Evolutionary conservation across 2,113 vertebrate genomes (phyloP), one percentile per base, ranked within the genome.

Genomic region (Serinus canaria): DNA sequence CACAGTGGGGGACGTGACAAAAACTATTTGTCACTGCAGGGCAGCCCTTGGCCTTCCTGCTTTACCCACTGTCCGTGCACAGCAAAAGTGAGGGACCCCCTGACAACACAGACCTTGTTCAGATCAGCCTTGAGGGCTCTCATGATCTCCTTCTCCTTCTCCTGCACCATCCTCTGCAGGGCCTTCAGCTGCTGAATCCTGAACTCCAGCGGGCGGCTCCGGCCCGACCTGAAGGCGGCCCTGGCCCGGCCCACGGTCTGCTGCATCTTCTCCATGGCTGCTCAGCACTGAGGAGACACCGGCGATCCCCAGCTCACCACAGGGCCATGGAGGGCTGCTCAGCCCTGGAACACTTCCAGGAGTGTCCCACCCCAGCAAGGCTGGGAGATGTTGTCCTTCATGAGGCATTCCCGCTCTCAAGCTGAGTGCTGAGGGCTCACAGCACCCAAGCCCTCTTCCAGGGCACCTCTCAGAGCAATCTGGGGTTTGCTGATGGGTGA

Each of bases 401-500:
- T 60, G 78, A 68, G 46, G 46, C 41, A 35, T 10, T 68, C 24
- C 52, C n/a, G 4, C 15, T 47, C 30, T 41, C 5, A 1, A 1
- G 25, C 15, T 2, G 6, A 19, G n/a, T 9, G 39, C 66, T 64
- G 20, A 8, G 67, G 30, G 41, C 43, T 49, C 58, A 17, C 56
- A 30, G 15, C 13, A 31, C 7, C 28, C 2, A 1, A n/a, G 20
- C 11, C 33, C 37, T 0, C 0, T 28, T 19, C 41, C 21, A 7
- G 13, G 55, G 30, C 47, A 23, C 8, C 39, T 55, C 56, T 50
- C 66, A 7, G 1, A 8, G 39, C 44, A 23, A 1, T 9, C 62
- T 31, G 63, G 30, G 41, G 2, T 20, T 46, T 13, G 56, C 53
- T 30, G 39, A 33, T 4, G 18, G 44, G 19, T 59, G 23, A 5